Evolutionary conservation across 2,113 vertebrate species (phyloP), one percentile per base, ranked within the genome.

Genomic region (Cyprinodon tularosa): DNA sequence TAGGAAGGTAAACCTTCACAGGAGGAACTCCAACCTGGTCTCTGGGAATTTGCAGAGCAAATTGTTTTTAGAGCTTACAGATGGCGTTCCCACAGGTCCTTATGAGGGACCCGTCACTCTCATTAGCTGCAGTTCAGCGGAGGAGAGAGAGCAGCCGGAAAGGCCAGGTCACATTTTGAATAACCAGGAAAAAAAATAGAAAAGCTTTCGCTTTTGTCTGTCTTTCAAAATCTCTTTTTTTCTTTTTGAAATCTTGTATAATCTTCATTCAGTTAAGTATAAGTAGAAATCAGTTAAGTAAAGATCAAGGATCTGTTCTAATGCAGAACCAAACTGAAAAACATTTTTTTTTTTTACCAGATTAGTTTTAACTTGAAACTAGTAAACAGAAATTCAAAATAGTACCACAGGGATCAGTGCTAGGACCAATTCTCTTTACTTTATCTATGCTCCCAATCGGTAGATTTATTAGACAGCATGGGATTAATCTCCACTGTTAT

Each of bases 11-110:
- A 82, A 88, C 72, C 82, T 84, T 79, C 84, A 82, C 87, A 80
- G 87, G 80, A 75, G 72, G 82, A 36, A 70, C 72, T 64, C 72
- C 72, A 71, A 75, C 78, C 80, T 76, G 77, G 20, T 71, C 69
- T 73, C 71, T 76, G 78, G 78, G 84, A 86, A 82, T 86, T 73
- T 88, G 71, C 59, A 69, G 59, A 59, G 45, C 62, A 83, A 72
- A 80, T 75, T 61, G 65, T 84, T 84, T 82, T 74, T 60, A 60
- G 62, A 85, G 87, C 84, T 88, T 84, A 85, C 71, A 68, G 53
- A 65, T 59, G 76, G 50, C 45, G 81, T 90, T 89, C 84, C 86
- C 81, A 88, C 86, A 83, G 71, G 59, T 81, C 75, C 80, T 72
- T 63, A 70, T 29, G 73, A 72, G 78, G 50, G 71, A 76, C 69